Percentiles rank a stretch among this genome's conserved stretches.
Conservation (phyloP, 2,113 vertebrate genomes). For the Oplegnathus fasciatus region DNA sequence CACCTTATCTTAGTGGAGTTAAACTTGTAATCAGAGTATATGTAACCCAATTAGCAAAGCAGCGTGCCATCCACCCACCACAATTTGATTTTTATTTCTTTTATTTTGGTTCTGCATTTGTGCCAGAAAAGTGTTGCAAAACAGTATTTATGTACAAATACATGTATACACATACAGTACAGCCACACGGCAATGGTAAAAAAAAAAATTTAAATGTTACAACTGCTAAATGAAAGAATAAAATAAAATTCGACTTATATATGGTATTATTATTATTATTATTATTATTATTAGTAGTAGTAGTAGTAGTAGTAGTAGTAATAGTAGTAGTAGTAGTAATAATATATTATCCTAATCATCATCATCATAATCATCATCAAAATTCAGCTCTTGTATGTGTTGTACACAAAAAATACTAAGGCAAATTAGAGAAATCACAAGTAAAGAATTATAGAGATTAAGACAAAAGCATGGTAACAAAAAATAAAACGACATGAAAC, state of each 20-base stretch:
- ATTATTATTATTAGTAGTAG: neutral
- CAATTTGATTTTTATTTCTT: neutral
- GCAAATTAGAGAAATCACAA: neutral
- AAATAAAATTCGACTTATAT: neutral
- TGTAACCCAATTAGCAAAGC: neutral
- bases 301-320: neutral
- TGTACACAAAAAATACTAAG: neutral
- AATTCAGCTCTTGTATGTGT: neutral
- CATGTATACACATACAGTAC: neutral
- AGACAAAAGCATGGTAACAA: neutral
- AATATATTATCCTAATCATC: no score
- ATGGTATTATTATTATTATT: neutral
- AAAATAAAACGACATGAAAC: neutral
- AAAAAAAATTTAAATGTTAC: neutral
- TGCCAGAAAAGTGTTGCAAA: neutral
- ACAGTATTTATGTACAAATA: neutral
- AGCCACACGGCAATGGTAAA: neutral
- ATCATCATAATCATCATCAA: no score
- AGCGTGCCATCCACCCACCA: neutral
- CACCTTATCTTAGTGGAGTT: neutral
- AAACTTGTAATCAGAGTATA: neutral
- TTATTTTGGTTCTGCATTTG: neutral
- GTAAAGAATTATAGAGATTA: neutral
- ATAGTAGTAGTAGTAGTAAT: no score
- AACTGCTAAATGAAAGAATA: neutral